A percentile compares a stretch with the other conserved stretches of the same genome.
Conservation (phyloP, 1,140 invertebrate genomes). For the Sipha flava region DNA sequence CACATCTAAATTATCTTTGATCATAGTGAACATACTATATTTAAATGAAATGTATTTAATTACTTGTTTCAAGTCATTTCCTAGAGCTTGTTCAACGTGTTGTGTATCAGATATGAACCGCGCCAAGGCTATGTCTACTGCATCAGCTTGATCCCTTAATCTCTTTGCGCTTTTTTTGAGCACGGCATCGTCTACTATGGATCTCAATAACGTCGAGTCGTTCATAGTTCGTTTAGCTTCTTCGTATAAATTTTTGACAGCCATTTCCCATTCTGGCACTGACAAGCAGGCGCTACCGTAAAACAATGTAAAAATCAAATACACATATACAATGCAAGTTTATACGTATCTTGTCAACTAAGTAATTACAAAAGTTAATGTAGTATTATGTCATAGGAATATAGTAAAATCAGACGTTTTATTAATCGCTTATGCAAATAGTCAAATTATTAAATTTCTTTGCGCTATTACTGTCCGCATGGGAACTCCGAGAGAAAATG, state of each 20-base stretch:
- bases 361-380: too few species aligned
- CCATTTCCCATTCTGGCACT: constrained; percentile 1
- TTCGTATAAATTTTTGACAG: constrained; percentile 49
- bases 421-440: too few species aligned
- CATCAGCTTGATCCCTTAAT: constrained; percentile 61
- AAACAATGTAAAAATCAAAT: neutral
- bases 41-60: constrained; percentile 4
- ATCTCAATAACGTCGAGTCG: constrained; percentile 46
- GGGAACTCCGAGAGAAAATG: too few species aligned
- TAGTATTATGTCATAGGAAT: too few species aligned
- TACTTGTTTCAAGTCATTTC: constrained; percentile 56
- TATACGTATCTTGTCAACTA: too few species aligned
- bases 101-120: constrained; percentile 55
- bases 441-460: too few species aligned
- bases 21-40: too few species aligned
- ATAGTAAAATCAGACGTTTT: too few species aligned
- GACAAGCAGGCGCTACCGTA: neutral
- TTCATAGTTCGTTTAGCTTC: constrained; percentile 52
- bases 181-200: constrained; percentile 52
- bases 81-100: constrained; percentile 55
- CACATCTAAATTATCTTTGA: too few species aligned
- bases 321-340: too few species aligned
- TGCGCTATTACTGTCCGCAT: too few species aligned
- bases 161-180: constrained; percentile 57
- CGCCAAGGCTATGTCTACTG: constrained; percentile 56